Base-by-base conservation (phyloP, 2,113 vertebrate species). In the Marcusenius ussheri region DNA sequence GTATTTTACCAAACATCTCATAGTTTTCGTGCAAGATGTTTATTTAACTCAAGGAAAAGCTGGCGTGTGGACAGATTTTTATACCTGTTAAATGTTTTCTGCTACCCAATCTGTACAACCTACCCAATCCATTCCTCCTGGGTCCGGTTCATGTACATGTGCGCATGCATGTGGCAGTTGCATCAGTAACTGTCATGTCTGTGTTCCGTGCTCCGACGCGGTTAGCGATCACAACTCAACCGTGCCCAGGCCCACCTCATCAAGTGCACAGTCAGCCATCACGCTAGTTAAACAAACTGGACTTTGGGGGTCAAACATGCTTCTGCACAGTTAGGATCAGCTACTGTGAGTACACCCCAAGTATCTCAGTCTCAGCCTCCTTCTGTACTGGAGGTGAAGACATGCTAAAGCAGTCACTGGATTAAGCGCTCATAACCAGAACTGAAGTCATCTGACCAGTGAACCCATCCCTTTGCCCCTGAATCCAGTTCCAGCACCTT, bases 401-500 rank as follows among this genome's bases (percentile, higher is more conserved):
- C 62, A 31, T 70, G n/a, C 62, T 70, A 70, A 31, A 31, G 21
- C 62, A 66, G 62, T 66, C n/a, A 66, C n/a, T 66, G 77, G 77
- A 42, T 45, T 83, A 83, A 83, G 19, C 2, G 7, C 42, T 39
- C 11, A 83, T 45, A 83, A 39, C 35, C n/a, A 77, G 9, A 39
- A 77, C 17, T 31, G 39, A 83, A 45, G 42, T 42, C 77, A 83
- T 24, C 1, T 45, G 77, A 39, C 77, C 77, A 42, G 39, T 84
- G 17, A 84, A 21, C 83, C 45, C 83, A 47, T n/a, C 21, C 80
- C 45, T 7, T 8, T 24, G 42, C 39, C 21, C 19, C 49, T 0
- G 85, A 15, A 8, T 66, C 35, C 56, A 88, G 51, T 39, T 24
- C 39, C 31, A 88, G 92, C 91, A 99, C 98, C 97, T 99, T 99